phyloP scores from a whole-genome alignment of 2,113 vertebrate genomes.

The Nycticebus coucang region DNA sequence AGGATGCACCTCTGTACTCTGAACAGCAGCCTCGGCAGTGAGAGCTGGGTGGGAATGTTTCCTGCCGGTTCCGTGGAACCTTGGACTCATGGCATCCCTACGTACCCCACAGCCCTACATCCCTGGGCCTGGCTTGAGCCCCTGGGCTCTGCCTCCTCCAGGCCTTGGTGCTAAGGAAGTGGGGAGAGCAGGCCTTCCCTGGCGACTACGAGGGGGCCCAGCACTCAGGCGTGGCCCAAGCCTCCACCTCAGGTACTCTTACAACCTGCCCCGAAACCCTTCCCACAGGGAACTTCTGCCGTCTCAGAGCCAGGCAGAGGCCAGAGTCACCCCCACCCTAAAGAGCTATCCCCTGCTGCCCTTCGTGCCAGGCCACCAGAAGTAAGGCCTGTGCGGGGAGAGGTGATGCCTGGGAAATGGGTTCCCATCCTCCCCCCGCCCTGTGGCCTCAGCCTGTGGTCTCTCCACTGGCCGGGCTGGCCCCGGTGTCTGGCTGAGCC shows the following conservation, averaged over 20 bases:
- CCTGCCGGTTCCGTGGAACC: neutral
- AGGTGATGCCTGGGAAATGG: fast-evolving
- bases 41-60: fast-evolving
- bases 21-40: neutral
- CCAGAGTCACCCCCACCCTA: neutral
- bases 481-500: fast-evolving
- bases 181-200: neutral
- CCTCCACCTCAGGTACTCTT: neutral
- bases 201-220: fast-evolving
- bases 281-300: neutral
- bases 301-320: neutral
- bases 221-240: too few species aligned
- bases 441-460: neutral
- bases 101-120: neutral
- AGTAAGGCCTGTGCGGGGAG: neutral
- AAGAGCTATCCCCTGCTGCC: neutral
- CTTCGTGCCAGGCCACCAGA: fast-evolving
- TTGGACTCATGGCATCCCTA: fast-evolving
- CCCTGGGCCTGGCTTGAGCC: neutral
- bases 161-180: slow-evolving; percentile 41
- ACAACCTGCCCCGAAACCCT: fast-evolving
- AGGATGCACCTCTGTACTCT: neutral
- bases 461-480: neutral
- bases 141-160: neutral
- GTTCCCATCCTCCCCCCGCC: neutral